Evolutionary conservation across 64 coral and sea anemone species (phyloP), one percentile per base, ranked within the genome.

Genomic region (Orbicella faveolata): DNA sequence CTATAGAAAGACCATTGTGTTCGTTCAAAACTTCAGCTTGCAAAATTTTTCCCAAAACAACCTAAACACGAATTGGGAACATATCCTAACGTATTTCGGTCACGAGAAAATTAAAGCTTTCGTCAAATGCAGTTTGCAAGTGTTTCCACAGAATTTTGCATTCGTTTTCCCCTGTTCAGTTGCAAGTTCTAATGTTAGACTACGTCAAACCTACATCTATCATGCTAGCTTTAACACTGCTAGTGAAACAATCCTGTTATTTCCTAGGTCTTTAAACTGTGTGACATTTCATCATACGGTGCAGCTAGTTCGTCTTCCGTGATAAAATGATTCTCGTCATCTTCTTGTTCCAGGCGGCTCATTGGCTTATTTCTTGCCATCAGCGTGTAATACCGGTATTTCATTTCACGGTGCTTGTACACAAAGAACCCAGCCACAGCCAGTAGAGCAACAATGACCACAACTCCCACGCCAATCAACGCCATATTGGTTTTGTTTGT

Each of bases 351-450:
- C 6, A 97, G 78, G 3, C 79, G 86, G 65, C 95, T 97, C 95
- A 97, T 94, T 21, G 95, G 95, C 36, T 97, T 97, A 57, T 97
- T 91, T 4, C 92, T 80, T 26, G 95, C 76, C 73, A 93, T 23
- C 59, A 78, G 57, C 26, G 61, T 87, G 83, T 77, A 93, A 52
- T 94, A 97, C 1, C 82, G 91, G 59, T 94, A 97, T 57, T 88
- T 86, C 16, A 97, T 76, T 2, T 36, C 63, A 25, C 95, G 92
- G 73, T 97, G 92, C 62, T 94, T 97, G 48, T 88, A 97, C 61
- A 97, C 93, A 63, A 97, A 94, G 61, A 86, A 94, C 21, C 35
- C 78, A 13, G 92, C 95, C 13, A 97, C 44, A 53, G 87, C 63
- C 4, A 90, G 51, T 9, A 97, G 63, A 44, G n/a, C 83, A 7